Base-by-base conservation (phyloP, 1,140 invertebrate genomes). In the Papilio xuthus region DNA sequence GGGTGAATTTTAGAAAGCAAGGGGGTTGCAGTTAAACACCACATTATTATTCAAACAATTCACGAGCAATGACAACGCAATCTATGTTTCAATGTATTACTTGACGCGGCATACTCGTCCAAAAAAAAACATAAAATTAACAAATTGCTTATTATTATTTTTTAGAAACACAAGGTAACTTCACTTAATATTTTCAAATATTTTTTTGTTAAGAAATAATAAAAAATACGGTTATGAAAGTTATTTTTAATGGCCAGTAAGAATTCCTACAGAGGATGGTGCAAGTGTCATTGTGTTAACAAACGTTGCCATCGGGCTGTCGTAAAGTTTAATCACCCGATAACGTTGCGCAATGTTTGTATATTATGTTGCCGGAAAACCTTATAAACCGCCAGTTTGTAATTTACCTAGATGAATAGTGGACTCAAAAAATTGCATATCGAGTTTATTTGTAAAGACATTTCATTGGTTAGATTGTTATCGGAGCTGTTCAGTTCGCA, bases 311-410 rank as follows among this genome's bases (percentile, higher is more conserved):
- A 44, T 44, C 37, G 41, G n/a, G 71, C 20, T 13, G 37, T 73
- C 71, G 71, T 73, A 73, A 73, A 44, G 50, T 73, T 44, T 73
- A 73, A 73, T 73, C 71, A 73, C 71, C 42, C 71, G 28, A 73
- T 73, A 28, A 20, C 23, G 23, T 73, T 73, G n/a, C 42, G 41
- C 41, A 73, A 47, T 73, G 20, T 73, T 73, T 73, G 71, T 73
- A 47, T 44, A 20, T n/a, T 53, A 53, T 53, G 50, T 53, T n/a
- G 20, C 50, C 50, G 50, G 18, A 4, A 20, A 53, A 53, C 18
- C 18, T 1, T 53, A 7, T 53, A 20, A n/a, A 20, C 50, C n/a
- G n/a, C 50, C 8, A 9, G 1, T n/a, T n/a, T 20, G 18, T 53
- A 53, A 53, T 8, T 53, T 53, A 18, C 18, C 50, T 53, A 53